Evolutionary conservation across 2,888 invertebrate species (phyloP), one percentile per base, ranked within the genome.

Genomic region (Trichopoda pennipes): DNA sequence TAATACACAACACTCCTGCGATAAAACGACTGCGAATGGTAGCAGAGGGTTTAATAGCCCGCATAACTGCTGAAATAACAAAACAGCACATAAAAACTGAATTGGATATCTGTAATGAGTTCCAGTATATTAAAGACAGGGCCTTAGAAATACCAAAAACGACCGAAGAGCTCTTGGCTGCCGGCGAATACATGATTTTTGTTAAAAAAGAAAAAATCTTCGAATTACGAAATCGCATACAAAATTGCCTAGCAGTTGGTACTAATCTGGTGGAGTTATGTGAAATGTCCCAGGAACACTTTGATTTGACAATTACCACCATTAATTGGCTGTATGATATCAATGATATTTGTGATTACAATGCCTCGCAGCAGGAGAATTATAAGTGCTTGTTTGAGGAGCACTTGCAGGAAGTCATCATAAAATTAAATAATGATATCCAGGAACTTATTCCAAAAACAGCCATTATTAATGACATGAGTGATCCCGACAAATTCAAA

Each of bases 321-420:
- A 94, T 98, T 0, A 94, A 95, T 85, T 98, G 98, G 97, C 91
- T 97, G 1, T 93, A 93, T 81, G 93, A 94, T 47, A 97, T 98
- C 64, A 94, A 95, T 87, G 95, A 95, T 0, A 94, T 97, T 75
- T 95, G 98, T 87, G 96, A 97, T 42, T 93, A 93, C 86, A 97
- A 96, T 89, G 95, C 96, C 63, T 93, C 93, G 12, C 89, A 89
- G 85, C 96, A 95, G 88, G 98, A 98, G 91, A 93, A 94, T 21
- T 94, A 94, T 76, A 97, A 97, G 91, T 95, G 94, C 84, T 94
- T 96, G 85, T 95, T 97, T 90, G 98, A 98, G 91, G 97, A 97
- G 87, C 92, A 93, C 82, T 91, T 98, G 74, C 93, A 94, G 84
- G 92, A 92, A 64, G 94, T 94, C 84, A 94, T 95, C 10, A 93